Evolutionary conservation across 1,140 invertebrate species (phyloP).

Genomic region (Lucilia cuprina): DNA sequence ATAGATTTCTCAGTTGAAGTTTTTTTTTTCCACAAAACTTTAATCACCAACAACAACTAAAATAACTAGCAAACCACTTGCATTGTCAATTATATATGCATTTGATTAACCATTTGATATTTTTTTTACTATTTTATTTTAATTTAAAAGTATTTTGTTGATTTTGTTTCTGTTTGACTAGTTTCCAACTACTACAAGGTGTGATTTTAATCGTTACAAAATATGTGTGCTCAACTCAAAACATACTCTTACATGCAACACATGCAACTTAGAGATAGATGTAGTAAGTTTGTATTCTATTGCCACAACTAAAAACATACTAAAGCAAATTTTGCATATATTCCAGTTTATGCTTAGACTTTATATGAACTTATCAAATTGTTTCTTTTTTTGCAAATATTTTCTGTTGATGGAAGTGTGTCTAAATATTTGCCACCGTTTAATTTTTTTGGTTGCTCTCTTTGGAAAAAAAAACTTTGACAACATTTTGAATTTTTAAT

Average conservation of each 20-base stretch:
- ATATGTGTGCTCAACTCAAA: slow-evolving; percentile 16
- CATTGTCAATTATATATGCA: slow-evolving; percentile 19
- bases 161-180: background rate
- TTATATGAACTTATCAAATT: background rate
- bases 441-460: background rate
- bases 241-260: background rate
- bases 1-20: background rate
- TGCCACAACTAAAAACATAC: background rate
- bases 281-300: background rate
- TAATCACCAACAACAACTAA: background rate
- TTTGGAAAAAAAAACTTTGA: background rate
- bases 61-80: background rate
- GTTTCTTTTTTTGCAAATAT: background rate
- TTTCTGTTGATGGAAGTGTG: slow-evolving; percentile 13
- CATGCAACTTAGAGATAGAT: background rate
- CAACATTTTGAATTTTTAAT: slow-evolving; percentile 22
- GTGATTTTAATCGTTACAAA: slow-evolving; percentile 31
- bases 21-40: background rate
- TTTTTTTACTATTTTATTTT: background rate
- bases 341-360: background rate
- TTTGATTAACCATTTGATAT: background rate
- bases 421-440: slow-evolving; percentile 26
- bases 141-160: background rate
- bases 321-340: background rate
- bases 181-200: slow-evolving; percentile 27